Base-by-base conservation (phyloP, 2,113 vertebrate genomes). In the Muscicapa adusta region DNA sequence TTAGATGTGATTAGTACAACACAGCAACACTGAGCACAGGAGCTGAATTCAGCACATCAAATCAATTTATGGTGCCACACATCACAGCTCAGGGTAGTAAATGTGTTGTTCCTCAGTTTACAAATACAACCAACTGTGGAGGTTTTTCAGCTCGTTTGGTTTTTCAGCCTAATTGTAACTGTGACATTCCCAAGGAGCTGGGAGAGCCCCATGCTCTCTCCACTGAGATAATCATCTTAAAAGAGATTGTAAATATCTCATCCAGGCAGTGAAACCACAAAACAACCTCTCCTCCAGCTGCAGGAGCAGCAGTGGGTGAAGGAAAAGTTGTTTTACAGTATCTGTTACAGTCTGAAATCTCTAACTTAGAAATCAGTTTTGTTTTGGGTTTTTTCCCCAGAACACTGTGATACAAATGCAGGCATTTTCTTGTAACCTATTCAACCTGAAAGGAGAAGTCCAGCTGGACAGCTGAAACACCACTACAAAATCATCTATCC, bases 161-260 rank as follows among this genome's bases (percentile, higher is more conserved):
- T 89, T 63, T 85, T 25, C 40, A 86, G 68, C 75, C 56, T 40
- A n/a, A 72, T 25, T 4, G 23, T 66, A 72, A 50, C 5, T 56
- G 53, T 16, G 61, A 10, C 61, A 34, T 45, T 63, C 61, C 58
- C 60, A 31, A 38, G 54, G 74, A 71, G 24, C 71, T 58, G 77
- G 60, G 43, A 88, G 45, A 85, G 67, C 50, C 89, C 61, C 70
- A 57, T 4, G 2, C 51, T 88, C 77, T 26, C 76, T 43, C 42
- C 13, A 2, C 3, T 24, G 42, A 89, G 40, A 82, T 94, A 91
- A 94, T 82, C 87, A 75, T 18, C 89, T 95, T 85, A 89, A 7
- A 4, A 43, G 34, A 84, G 71, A 73, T 34, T 58, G 74, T 45
- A 79, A 94, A 31, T 68, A 73, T 51, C 62, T 85, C 13, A 0